Evolutionary conservation across 2,888 invertebrate species (phyloP).

Genomic region (Lasioglossum pauxillum): DNA sequence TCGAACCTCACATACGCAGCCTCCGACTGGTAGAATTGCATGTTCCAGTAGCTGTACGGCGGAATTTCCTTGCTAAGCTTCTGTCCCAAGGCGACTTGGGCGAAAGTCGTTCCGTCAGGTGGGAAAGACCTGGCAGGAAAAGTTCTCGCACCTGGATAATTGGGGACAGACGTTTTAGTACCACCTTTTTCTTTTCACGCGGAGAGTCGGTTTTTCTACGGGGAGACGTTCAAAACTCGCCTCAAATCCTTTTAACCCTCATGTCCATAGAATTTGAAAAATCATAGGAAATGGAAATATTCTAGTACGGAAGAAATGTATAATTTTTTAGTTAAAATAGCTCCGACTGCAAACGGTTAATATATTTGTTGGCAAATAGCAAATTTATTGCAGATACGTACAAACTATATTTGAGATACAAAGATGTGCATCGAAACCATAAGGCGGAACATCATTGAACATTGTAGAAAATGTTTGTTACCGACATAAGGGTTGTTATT

Average conservation of each 20-base stretch:
- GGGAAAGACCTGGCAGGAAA: constrained; percentile 96
- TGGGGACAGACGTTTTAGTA: constrained; percentile 14
- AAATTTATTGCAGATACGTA: too few relatives aligned
- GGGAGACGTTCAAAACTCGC: neutral
- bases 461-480: too few relatives aligned
- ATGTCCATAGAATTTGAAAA: too few relatives aligned
- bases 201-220: constrained; percentile 34
- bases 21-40: constrained; percentile 98
- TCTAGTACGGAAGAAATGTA: too few relatives aligned
- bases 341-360: too few relatives aligned
- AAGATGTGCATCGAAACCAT: too few relatives aligned
- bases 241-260: neutral
- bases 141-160: constrained; percentile 90
- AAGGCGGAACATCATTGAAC: too few relatives aligned
- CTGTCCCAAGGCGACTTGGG: constrained; percentile 94
- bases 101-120: constrained; percentile 96
- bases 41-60: constrained; percentile 98
- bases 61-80: constrained; percentile 95
- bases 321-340: too few relatives aligned
- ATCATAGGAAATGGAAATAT: too few relatives aligned
- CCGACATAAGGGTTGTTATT: neutral
- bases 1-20: constrained; percentile 97
- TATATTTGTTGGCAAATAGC: too few relatives aligned
- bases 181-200: neutral
- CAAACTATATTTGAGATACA: too few relatives aligned